Base-by-base conservation (phyloP, 2,888 invertebrate genomes). In the Osedax fenrisi region DNA sequence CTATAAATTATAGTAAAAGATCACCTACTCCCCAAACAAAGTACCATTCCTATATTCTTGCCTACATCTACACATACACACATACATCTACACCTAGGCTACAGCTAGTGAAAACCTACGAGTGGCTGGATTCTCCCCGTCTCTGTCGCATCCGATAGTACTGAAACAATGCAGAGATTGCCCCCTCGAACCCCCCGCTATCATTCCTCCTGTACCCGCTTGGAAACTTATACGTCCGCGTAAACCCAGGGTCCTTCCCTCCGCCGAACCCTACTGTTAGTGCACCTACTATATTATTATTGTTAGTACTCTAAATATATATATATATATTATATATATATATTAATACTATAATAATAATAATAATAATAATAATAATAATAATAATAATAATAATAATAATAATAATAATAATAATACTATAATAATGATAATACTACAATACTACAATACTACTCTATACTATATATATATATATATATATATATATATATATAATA, bases 171-270 rank as follows among this genome's bases (percentile, higher is more conserved):
- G 83, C n/a, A 77, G 85, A n/a, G 80, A 82, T 17, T 82, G 83
- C 72, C 84, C 84, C 13, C 78, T 85, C 27, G 83, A 83, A 72
- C 83, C 82, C n/a, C 84, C 84, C 3, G 81, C 82, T 3, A 82
- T 83, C 3, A 82, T 82, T 3, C 82, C 83, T 76, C 79, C 80
- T 68, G 79, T 84, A 5, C 84, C 84, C 0, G 79, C 82, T 21
- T 85, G 85, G 85, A 85, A 85, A 77, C 80, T 82, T 17, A 84
- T 85, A 72, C 78, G 85, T 56, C 84, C 84, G 2, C 77, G 80
- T 22, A 83, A 82, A 76, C 83, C 83, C 77, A 82, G 25, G 13
- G 82, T 74, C 26, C 83, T 81, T 26, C 83, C 83, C 2, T 80
- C 81, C 23, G 83, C 82, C 79, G 83, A 84, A 78, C 83, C 83